These are phyloP conservation scores for Rhyacichthys aspro DNA, from an alignment of 2,797 vertebrate genomes.

Conservation along the genomic window DNA sequence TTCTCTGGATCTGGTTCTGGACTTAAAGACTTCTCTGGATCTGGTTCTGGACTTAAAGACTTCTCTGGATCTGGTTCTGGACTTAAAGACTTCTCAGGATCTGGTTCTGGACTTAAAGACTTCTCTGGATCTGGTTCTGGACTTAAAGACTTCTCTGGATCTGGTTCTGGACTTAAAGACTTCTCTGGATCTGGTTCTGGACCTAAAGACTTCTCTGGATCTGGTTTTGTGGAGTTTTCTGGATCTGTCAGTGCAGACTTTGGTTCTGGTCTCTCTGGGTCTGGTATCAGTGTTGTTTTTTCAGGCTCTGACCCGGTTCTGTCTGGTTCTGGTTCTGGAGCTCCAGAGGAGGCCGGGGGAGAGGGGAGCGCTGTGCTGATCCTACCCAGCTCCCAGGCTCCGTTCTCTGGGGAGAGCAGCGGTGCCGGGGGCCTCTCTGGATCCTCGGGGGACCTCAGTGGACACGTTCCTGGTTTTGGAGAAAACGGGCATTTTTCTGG, in stretches of 20 bases:
- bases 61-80: no score
- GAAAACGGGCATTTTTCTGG: conserved; percentile 50
- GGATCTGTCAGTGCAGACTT: conserved; percentile 38
- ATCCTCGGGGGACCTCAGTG: conserved; percentile 44
- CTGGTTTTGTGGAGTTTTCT: conserved; percentile 18
- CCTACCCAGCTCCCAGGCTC: conserved; percentile 46
- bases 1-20: no score
- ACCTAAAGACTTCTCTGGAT: conserved; percentile 36
- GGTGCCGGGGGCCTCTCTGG: conserved; percentile 58
- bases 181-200: conserved; percentile 11
- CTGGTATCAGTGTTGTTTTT: conserved; percentile 64
- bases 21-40: no score
- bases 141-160: no score
- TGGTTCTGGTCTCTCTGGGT: conserved; percentile 68
- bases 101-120: conserved; percentile 30
- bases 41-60: no score
- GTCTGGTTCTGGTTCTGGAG: conserved; percentile 63
- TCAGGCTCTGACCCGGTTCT: conserved; percentile 39
- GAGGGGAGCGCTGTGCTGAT: conserved; percentile 68
- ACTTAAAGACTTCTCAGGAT: no score
- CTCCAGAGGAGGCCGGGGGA: conserved; percentile 67
- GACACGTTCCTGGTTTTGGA: conserved; percentile 54
- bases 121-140: no score
- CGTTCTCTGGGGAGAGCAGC: conserved; percentile 70
- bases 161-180: no score